These are phyloP conservation scores for Echiichthys vipera DNA, from an alignment of 2,797 vertebrate species.

Conservation along the genomic window DNA sequence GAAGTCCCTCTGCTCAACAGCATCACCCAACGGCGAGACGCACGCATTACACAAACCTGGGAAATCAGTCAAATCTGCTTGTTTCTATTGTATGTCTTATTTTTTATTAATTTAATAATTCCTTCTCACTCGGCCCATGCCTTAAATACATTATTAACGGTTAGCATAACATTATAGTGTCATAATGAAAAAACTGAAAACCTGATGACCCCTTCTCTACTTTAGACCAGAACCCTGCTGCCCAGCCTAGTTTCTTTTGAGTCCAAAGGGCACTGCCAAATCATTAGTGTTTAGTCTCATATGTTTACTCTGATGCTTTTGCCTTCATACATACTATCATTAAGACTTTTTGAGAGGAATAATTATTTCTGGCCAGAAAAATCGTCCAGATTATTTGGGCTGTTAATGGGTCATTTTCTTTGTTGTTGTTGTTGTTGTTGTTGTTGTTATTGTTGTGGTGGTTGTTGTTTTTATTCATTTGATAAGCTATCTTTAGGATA, in stretches of 20 bases:
- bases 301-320: background rate
- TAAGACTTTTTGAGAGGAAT: background rate
- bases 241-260: background rate
- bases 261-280: conserved; percentile 40
- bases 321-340: background rate
- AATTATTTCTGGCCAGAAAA: background rate
- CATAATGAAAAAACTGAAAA: background rate
- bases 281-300: background rate
- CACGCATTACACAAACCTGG: background rate
- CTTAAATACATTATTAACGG: too few species aligned
- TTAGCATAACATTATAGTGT: too few species aligned
- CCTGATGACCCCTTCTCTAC: background rate
- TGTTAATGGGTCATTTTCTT: background rate
- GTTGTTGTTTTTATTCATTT: background rate
- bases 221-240: background rate
- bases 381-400: background rate
- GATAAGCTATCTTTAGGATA: background rate
- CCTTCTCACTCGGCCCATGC: background rate
- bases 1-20: rapidly evolving
- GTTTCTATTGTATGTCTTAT: background rate
- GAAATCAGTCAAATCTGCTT: background rate
- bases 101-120: background rate
- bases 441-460: background rate
- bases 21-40: background rate
- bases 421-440: background rate